These are phyloP conservation scores for Cheilosia grossa DNA, from an alignment of 2,888 invertebrate genomes.

Conservation along the genomic window DNA sequence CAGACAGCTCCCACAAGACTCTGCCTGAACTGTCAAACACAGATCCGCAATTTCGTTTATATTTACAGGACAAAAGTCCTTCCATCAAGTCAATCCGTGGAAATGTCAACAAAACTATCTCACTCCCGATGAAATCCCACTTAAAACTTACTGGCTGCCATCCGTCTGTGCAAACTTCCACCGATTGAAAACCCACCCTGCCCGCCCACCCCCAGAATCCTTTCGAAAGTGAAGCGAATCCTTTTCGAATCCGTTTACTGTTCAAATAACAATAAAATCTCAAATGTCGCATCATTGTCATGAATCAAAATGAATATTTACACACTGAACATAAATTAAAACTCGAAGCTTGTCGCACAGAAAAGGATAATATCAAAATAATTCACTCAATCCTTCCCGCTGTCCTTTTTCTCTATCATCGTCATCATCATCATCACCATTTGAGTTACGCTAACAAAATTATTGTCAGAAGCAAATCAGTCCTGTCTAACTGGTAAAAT, in stretches of 20 bases:
- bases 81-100: slow-evolving; percentile 61
- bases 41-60: slow-evolving; percentile 54
- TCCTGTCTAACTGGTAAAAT: slow-evolving; percentile 73
- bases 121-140: slow-evolving; percentile 47
- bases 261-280: slow-evolving; percentile 74
- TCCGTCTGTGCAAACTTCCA: slow-evolving; percentile 26
- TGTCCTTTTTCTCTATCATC: not conserved
- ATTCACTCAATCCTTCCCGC: slow-evolving; percentile 39
- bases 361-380: slow-evolving; percentile 74
- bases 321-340: slow-evolving; percentile 74
- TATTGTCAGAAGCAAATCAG: slow-evolving; percentile 74
- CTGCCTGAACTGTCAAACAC: slow-evolving; percentile 8
- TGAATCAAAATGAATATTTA: slow-evolving; percentile 74
- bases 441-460: slow-evolving; percentile 67
- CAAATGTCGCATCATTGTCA: slow-evolving; percentile 74
- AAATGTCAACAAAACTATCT: slow-evolving; percentile 70
- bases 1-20: slow-evolving; percentile 8
- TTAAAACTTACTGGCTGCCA: slow-evolving; percentile 33
- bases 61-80: slow-evolving; percentile 68
- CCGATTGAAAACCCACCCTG: slow-evolving; percentile 30
- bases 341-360: slow-evolving; percentile 69
- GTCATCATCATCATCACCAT: not conserved
- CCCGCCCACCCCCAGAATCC: not conserved
- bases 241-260: slow-evolving; percentile 64
- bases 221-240: slow-evolving; percentile 11